A percentile compares a stretch with the other conserved stretches of the same genome.
These are phyloP conservation scores for Sebastes itinus DNA, from an alignment of 2,797 vertebrate genomes.

Conservation along the genomic window DNA sequence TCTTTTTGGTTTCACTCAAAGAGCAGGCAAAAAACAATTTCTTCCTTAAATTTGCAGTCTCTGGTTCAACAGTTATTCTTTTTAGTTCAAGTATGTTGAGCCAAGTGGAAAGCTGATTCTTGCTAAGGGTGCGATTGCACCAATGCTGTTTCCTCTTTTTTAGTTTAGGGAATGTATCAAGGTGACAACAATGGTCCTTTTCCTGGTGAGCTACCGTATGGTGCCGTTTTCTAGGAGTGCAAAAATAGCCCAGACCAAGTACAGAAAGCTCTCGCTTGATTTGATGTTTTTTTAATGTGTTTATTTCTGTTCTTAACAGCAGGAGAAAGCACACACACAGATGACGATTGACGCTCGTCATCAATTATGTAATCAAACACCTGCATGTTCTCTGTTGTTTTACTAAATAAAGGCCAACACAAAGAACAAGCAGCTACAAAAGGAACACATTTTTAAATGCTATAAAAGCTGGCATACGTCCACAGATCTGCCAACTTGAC, in stretches of 20 bases:
- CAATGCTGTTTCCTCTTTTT: too few relatives aligned
- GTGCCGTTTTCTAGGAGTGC: background rate
- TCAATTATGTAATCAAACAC: slow-evolving; percentile 54
- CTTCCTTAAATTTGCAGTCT: background rate
- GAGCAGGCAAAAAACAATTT: background rate
- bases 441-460: background rate
- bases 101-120: too few relatives aligned
- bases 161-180: too few relatives aligned
- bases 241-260: background rate
- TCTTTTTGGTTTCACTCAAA: background rate
- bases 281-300: slow-evolving; percentile 16
- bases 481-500: slow-evolving; percentile 21
- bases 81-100: too few relatives aligned
- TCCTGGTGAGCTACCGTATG: too few relatives aligned
- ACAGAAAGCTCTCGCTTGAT: slow-evolving; percentile 10
- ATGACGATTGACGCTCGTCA: slow-evolving; percentile 55
- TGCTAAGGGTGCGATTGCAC: too few relatives aligned
- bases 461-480: slow-evolving; percentile 2
- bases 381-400: slow-evolving; percentile 46
- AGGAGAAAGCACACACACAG: slow-evolving; percentile 45
- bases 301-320: slow-evolving; percentile 41
- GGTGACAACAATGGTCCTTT: too few relatives aligned
- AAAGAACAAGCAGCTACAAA: slow-evolving; percentile 1
- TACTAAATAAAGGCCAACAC: slow-evolving; percentile 6
- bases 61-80: background rate